Evolutionary conservation across 2,888 invertebrate species (phyloP), one percentile per base, ranked within the genome.

Genomic region (Oligia fasciuncula): DNA sequence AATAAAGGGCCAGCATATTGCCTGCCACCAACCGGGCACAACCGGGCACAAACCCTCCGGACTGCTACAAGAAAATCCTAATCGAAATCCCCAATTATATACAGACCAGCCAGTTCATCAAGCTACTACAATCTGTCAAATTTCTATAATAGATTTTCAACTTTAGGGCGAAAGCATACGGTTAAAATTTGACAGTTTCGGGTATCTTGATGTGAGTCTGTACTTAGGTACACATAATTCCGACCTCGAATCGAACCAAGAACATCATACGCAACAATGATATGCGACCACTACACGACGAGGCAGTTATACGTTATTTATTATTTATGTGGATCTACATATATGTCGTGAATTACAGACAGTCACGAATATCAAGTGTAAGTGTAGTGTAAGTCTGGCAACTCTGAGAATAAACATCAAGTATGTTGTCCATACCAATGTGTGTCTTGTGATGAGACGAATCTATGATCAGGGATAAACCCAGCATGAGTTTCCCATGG

Each of bases 381-480:
- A 29, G 29, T 29, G 29, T 29, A 29, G 29, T 29, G 29, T 29
- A 29, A 49, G 43, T 68, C 73, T 73, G 29, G 23, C 35, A n/a
- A 63, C 23, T 76, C 71, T 23, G 23, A 23, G 70, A 81, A 81
- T 65, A 74, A 63, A 17, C 29, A 46, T 54, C 5, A 29, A 23
- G 4, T 46, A 8, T 40, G 62, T 40, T 72, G 43, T 72, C 65
- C 75, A 83, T 83, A 69, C 54, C 66, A 83, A 80, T 83, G 54
- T 49, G 13, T 4, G 17, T 35, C 4, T 43, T 14, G n/a, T 71
- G 69, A 57, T 83, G 70, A 76, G 69, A 71, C 4, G 83, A 84
- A 84, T 84, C 80, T 54, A 63, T 80, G 84, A 84, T 76, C 35
- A 76, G 76, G 83, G 83, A 71, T 67, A 84, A 84, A 84, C 76